A percentile compares a stretch with the other conserved stretches of the same genome.
phyloP scores from a whole-genome alignment of 2,797 vertebrate species.

The Pseudochirops corinnae region DNA sequence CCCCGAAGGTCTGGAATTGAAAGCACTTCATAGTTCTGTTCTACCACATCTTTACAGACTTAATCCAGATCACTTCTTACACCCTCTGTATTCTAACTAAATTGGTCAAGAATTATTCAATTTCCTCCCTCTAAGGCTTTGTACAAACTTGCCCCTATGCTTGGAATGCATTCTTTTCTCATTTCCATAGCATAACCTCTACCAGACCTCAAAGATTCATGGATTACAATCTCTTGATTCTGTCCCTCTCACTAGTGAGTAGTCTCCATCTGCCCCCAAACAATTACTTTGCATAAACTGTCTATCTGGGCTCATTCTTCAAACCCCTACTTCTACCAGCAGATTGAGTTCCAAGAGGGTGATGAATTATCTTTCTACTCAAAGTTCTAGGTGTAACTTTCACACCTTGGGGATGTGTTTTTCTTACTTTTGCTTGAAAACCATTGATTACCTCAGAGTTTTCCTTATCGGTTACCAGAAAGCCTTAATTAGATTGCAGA shows the following conservation, averaged over 20 bases:
- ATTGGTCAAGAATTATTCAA: neutral
- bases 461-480: neutral
- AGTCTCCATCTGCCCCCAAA: neutral
- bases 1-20: neutral
- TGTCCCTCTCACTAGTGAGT: neutral
- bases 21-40: neutral
- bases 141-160: neutral
- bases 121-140: neutral
- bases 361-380: neutral
- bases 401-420: neutral
- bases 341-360: neutral
- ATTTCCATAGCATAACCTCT: neutral
- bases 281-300: neutral
- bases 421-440: neutral
- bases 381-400: neutral
- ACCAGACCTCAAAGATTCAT: neutral
- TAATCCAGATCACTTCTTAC: neutral
- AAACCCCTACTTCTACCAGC: neutral
- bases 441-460: neutral
- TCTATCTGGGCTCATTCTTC: neutral
- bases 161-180: neutral
- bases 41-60: neutral
- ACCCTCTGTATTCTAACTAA: neutral
- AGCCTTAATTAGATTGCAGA: neutral
- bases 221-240: neutral